A percentile compares a stretch with the other conserved stretches of the same genome.
Conservation (phyloP, 2,888 invertebrate species). For the Gerosis bhagava region DNA sequence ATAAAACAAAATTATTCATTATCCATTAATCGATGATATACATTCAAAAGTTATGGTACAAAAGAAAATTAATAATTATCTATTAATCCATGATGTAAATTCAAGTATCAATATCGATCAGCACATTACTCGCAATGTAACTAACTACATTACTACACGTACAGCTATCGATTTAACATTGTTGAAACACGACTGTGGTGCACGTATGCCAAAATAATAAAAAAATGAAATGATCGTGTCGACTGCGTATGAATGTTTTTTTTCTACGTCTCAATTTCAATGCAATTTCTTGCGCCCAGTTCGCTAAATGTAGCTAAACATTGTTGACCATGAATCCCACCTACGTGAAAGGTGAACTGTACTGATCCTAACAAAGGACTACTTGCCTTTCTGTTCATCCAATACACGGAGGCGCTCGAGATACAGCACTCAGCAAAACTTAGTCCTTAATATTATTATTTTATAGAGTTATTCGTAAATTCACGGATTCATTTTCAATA, state of each 20-base stretch:
- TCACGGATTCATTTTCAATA: conserved; percentile 64
- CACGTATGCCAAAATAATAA: conserved; percentile 23
- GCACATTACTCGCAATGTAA: conserved; percentile 37
- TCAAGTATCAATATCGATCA: no score
- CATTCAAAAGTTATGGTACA: no score
- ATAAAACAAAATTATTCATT: no score
- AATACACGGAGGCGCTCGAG: conserved; percentile 69
- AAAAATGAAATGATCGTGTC: conserved; percentile 25
- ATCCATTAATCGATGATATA: no score
- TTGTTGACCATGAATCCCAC: conserved; percentile 27
- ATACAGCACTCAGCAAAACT: conserved; percentile 60
- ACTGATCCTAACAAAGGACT: conserved; percentile 43
- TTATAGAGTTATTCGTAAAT: conserved; percentile 48
- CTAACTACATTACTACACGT: conserved; percentile 8
- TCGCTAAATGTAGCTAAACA: conserved; percentile 7
- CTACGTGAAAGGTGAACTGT: conserved; percentile 31
- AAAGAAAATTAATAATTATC: no score
- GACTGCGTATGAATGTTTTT: conserved; percentile 6
- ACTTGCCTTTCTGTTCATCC: conserved; percentile 81
- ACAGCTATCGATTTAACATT: conserved; percentile 32
- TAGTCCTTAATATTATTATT: conserved; percentile 49
- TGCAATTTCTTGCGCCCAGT: conserved; percentile 9
- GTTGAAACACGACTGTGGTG: no score
- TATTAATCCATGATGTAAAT: no score
- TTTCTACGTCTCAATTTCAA: conserved; percentile 5